A percentile compares a stretch with the other conserved stretches of the same genome.
phyloP scores from a whole-genome alignment of 2,888 invertebrate genomes.

The Nipponacmea schrenckii region DNA sequence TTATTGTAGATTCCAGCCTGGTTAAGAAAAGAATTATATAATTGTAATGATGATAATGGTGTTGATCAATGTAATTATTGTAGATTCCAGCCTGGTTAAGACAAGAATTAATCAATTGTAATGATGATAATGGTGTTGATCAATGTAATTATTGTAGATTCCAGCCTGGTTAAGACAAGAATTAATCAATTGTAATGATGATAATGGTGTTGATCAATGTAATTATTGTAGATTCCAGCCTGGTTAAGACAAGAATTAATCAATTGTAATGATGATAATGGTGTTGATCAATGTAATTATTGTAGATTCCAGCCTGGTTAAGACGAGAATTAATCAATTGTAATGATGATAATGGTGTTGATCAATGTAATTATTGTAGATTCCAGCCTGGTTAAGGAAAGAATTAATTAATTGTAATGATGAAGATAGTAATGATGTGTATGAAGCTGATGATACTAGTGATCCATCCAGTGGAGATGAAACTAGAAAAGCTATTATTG shows the following conservation, averaged over 20 bases:
- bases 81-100: too few relatives aligned
- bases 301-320: too few relatives aligned
- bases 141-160: slow-evolving; percentile 46
- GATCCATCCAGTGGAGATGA: slow-evolving; percentile 44
- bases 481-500: slow-evolving; percentile 29
- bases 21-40: slow-evolving; percentile 36
- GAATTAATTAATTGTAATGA: slow-evolving; percentile 51
- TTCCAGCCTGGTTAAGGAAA: slow-evolving; percentile 62
- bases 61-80: too few relatives aligned
- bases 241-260: slow-evolving; percentile 47
- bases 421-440: slow-evolving; percentile 43
- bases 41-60: too few relatives aligned
- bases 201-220: too few relatives aligned
- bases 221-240: slow-evolving; percentile 53
- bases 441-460: slow-evolving; percentile 56
- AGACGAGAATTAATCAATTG: slow-evolving; percentile 35
- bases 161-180: slow-evolving; percentile 62
- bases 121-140: too few relatives aligned
- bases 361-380: slow-evolving; percentile 33
- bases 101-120: slow-evolving; percentile 35
- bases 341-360: too few relatives aligned
- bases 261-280: too few relatives aligned
- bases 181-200: too few relatives aligned
- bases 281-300: too few relatives aligned
- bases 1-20: slow-evolving; percentile 58